phyloP scores from a whole-genome alignment of 2,888 invertebrate species.

The Andrena haemorrhoa region DNA sequence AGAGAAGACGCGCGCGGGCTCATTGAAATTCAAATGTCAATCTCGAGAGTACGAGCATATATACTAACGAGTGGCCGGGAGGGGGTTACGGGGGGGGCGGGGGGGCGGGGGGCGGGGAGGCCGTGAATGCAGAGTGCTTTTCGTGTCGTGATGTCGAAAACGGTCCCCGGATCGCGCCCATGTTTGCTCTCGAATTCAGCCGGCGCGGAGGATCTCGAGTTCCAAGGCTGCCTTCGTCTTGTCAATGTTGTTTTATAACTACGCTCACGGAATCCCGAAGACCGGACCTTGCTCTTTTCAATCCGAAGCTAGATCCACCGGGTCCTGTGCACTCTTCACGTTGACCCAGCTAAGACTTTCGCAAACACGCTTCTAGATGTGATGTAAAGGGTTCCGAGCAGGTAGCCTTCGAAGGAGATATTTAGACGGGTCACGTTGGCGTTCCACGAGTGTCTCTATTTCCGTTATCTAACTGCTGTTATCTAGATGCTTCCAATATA shows the following conservation, averaged over 20 bases:
- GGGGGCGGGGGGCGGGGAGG: conserved; percentile 6
- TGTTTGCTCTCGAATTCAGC: conserved; percentile 76
- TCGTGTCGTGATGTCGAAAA: conserved; percentile 73
- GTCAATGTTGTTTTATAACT: conserved; percentile 68
- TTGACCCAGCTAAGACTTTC: not conserved
- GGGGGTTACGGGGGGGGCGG: conserved; percentile 6
- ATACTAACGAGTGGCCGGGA: conserved; percentile 60
- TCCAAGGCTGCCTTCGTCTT: conserved; percentile 59
- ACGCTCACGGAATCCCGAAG: conserved; percentile 31
- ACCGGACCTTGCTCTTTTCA: conserved; percentile 6
- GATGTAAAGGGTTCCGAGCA: not conserved
- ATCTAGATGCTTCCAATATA: too few species aligned
- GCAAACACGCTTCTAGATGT: not conserved
- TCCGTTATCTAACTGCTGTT: too few species aligned
- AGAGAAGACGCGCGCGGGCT: conserved; percentile 49
- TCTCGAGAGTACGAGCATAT: conserved; percentile 71
- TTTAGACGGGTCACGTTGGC: not conserved
- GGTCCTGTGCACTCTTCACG: not conserved
- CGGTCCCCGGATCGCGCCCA: conserved; percentile 72
- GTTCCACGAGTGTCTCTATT: too few species aligned
- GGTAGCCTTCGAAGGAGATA: not conserved
- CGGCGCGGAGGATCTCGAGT: conserved; percentile 60
- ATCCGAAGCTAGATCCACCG: not conserved
- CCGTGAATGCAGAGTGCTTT: conserved; percentile 68
- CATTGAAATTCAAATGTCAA: conserved; percentile 77